Evolutionary conservation across 2,113 vertebrate genomes (phyloP), one percentile per base, ranked within the genome.

Genomic region (Sterrhoptilus dennistouni): DNA sequence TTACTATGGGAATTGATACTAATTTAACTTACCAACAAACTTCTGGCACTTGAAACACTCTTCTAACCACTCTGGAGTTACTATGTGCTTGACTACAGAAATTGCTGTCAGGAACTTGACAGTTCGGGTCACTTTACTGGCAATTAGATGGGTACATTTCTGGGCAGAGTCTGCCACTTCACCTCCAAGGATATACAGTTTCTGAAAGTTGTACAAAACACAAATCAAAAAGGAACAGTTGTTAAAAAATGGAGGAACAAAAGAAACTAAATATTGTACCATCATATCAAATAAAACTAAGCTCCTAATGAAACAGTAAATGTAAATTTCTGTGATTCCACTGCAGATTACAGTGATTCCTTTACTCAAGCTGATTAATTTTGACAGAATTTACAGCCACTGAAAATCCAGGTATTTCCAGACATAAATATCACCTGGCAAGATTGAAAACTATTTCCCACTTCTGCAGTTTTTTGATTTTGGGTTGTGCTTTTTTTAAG

Each of bases 81-180:
- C 98, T 5, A 99, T 98, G 97, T 99, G 98, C 97, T 98, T 99
- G 56, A 99, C 99, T 52, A 99, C 97, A 9, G 99, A 99, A 95
- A 99, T 98, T n/a, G 99, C 99, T 2, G 98, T 99, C 83, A 99
- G 98, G 97, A 99, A 99, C 94, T 99, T 99, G 69, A 99, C 98
- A 1, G 99, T 99, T 60, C 99, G 98, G 0, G 98, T 99, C 97
- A 99, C 99, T 96, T 99, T 99, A 96, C 96, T 98, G 89, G 99
- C 99, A 47, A 99, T 90, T 11, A 99, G 97, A 93, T 99, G 99
- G 16, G 99, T 99, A 90, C 98, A 99, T 47, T 99, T 99, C 97
- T 98, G 98, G 31, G 98, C 97, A 42, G 97, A 98, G 81, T 99
- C 99, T 1, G 98, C 98, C 24, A 99, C 98, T 96, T 99, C 99